Evolutionary conservation across 2,113 vertebrate species (phyloP).

Genomic region (Natator depressus): DNA sequence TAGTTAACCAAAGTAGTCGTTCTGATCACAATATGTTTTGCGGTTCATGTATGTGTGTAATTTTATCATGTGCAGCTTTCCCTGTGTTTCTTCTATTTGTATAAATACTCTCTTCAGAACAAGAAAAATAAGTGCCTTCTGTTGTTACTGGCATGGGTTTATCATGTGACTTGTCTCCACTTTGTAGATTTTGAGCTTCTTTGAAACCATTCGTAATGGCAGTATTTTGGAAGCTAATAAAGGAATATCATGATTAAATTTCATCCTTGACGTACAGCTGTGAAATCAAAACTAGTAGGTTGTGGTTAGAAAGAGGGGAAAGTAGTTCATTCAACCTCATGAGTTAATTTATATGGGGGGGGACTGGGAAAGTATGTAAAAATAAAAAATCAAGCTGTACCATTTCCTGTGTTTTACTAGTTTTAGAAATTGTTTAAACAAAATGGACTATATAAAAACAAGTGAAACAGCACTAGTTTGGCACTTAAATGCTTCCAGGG

Average conservation of each 20-base stretch:
- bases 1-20: not conserved
- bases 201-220: not conserved
- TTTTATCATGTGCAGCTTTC: not conserved
- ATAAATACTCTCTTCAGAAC: not conserved
- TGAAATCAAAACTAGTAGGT: not conserved
- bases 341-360: not conserved
- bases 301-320: not conserved
- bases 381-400: not conserved
- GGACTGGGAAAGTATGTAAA: constrained; percentile 1
- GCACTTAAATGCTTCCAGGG: not conserved
- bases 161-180: not conserved
- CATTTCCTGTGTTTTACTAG: not conserved
- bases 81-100: not conserved
- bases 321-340: not conserved
- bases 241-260: not conserved
- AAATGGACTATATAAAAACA: not conserved
- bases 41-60: not conserved
- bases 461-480: not conserved
- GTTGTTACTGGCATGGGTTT: not conserved
- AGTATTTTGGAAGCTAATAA: not conserved
- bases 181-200: not conserved
- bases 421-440: not conserved
- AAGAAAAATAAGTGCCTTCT: not conserved
- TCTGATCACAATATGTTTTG: not conserved
- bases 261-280: not conserved